Conservation (phyloP, 1,140 invertebrate genomes). For the Schlechtendalia chinensis region DNA sequence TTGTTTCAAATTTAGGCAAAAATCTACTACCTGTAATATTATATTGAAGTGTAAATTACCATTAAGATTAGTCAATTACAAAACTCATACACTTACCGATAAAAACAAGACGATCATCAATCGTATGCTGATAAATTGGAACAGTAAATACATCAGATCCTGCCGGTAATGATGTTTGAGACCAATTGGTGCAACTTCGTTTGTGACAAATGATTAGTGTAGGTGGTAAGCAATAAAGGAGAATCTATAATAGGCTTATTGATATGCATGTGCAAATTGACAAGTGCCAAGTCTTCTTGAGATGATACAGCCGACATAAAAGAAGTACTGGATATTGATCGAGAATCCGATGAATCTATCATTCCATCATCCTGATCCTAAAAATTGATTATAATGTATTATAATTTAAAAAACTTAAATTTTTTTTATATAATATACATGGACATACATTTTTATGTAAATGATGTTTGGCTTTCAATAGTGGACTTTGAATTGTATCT, state of each 20-base stretch:
- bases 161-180: constrained; percentile 65
- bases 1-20: constrained; percentile 66
- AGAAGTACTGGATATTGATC: constrained; percentile 78
- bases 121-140: constrained; percentile 68
- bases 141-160: constrained; percentile 64
- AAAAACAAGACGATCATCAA: constrained; percentile 73
- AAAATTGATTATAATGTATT: background rate
- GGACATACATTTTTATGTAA: constrained; percentile 22
- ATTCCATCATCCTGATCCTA: constrained; percentile 48
- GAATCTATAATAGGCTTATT: constrained; percentile 92
- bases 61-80: background rate
- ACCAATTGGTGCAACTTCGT: constrained; percentile 73
- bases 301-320: constrained; percentile 65
- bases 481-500: constrained; percentile 13
- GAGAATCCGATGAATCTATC: constrained; percentile 64
- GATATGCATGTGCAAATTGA: constrained; percentile 92
- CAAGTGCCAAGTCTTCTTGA: constrained; percentile 88
- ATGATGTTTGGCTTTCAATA: constrained; percentile 38
- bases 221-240: constrained; percentile 90
- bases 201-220: constrained; percentile 88
- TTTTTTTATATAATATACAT: background rate
- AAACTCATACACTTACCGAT: constrained; percentile 60
- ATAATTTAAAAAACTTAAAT: background rate
- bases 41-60: background rate
- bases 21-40: constrained; percentile 58